Percentiles rank a stretch among this genome's conserved stretches.
Evolutionary conservation across 2,113 vertebrate species (phyloP).

Genomic region (Vidua chalybeata): DNA sequence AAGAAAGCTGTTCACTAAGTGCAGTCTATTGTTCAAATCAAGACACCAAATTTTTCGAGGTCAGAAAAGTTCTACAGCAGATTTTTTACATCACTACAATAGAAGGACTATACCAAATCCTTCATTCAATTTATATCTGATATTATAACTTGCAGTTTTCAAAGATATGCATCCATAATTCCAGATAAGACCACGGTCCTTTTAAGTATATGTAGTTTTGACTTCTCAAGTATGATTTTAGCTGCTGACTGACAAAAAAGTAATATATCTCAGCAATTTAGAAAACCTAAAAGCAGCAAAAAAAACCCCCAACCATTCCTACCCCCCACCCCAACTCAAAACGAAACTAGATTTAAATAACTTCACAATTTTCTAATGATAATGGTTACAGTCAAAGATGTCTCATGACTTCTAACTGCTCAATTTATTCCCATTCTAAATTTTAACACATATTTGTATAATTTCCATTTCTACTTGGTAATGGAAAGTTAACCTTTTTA

Average conservation of each 20-base stretch:
- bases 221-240: not conserved
- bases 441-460: not conserved
- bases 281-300: not conserved
- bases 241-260: not conserved
- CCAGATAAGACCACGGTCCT: not conserved
- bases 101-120: not conserved
- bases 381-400: not conserved
- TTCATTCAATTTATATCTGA: not conserved
- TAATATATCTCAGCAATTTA: not conserved
- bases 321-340: rapidly evolving
- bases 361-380: not conserved
- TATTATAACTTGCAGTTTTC: not conserved
- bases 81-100: not conserved
- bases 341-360: not conserved
- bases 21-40: not conserved
- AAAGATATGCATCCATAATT: not conserved
- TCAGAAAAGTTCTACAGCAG: not conserved
- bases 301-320: not conserved
- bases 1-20: not conserved
- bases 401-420: not conserved
- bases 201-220: not conserved
- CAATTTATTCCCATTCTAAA: not conserved
- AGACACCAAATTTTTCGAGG: not conserved
- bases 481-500: not conserved
- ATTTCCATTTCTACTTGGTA: not conserved